These are phyloP conservation scores for Monopterus albus DNA, from an alignment of 2,113 vertebrate genomes.

Conservation along the genomic window DNA sequence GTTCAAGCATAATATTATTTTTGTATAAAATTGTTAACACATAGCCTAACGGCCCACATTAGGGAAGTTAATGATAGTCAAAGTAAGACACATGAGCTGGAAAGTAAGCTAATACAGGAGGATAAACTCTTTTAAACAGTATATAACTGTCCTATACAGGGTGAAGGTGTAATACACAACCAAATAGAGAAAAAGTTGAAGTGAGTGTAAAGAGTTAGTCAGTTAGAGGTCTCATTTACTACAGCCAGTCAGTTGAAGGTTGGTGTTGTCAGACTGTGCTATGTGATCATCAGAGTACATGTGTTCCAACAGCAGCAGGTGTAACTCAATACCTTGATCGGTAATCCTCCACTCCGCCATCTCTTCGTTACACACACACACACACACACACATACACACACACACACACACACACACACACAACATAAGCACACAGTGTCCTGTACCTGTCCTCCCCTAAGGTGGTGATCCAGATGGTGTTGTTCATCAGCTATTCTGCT, in stretches of 20 bases:
- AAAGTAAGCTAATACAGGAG: conserved; percentile 17
- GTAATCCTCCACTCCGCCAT: conserved; percentile 2
- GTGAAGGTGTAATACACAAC: not conserved
- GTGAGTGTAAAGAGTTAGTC: not conserved
- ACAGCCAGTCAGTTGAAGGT: conserved; percentile 40
- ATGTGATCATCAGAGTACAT: conserved; percentile 49
- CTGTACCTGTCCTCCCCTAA: conserved; percentile 48
- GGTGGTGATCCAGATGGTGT: conserved; percentile 68
- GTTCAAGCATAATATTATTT: not conserved
- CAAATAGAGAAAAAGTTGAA: not conserved
- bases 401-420: conserved; percentile 8
- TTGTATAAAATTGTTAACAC: not conserved
- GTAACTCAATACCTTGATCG: conserved; percentile 61
- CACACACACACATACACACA: conserved; percentile 13
- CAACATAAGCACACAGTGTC: not conserved
- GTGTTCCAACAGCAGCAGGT: conserved; percentile 60
- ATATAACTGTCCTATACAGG: too few species aligned
- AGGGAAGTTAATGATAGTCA: too few species aligned
- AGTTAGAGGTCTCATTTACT: conserved; percentile 42
- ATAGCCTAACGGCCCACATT: conserved; percentile 10
- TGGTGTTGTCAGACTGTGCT: conserved; percentile 44
- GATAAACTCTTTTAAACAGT: too few species aligned
- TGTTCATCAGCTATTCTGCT: conserved; percentile 61
- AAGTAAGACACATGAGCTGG: conserved; percentile 4
- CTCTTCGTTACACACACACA: not conserved